Base-by-base conservation (phyloP, 2,797 vertebrate species). In the Cossypha polioptera region DNA sequence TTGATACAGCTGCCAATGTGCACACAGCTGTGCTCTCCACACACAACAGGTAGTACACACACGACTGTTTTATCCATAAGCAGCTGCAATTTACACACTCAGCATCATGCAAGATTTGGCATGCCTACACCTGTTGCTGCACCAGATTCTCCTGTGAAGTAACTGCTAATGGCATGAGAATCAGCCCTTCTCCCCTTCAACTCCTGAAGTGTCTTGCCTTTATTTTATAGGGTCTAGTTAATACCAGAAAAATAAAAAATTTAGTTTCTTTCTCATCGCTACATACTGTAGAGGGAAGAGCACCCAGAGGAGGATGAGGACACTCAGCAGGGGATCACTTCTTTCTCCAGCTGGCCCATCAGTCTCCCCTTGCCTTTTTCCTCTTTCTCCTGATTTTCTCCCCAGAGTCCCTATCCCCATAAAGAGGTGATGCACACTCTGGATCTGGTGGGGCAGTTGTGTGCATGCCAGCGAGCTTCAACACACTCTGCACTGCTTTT, bases 401-500 rank as follows among this genome's bases (percentile, higher is more conserved):
- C 26, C 10, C 1, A 0, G 68, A 74, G 22, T 55, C 51, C 12
- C 29, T 55, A 66, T 88, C 2, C 0, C 31, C 53, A 16, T 17
- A 7, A 42, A 54, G n/a, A 73, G 13, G 3, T 58, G 36, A 77
- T 47, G n/a, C 29, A 38, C 16, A 8, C 17, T 58, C 26, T 25
- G 48, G 35, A 47, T 47, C n/a, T 90, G 48, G 13, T 16, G 65
- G 40, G 14, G n/a, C 8, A 62, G 47, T 7, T n/a, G 33, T 47
- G 51, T 21, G 29, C 45, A 16, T 0, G 0, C 16, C 53, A 75
- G 26, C 0, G 0, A 63, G 11, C 19, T 29, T 7, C 75, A 72
- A 8, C 11, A 43, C 14, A 20, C 29, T 22, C 26, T 21, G 29
- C 42, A 57, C 16, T 14, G 2, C 6, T 16, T 40, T 57, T 76